Percentiles rank a stretch among this genome's conserved stretches.
phyloP scores from a whole-genome alignment of 2,113 vertebrate species.

The Ailurus styani region DNA sequence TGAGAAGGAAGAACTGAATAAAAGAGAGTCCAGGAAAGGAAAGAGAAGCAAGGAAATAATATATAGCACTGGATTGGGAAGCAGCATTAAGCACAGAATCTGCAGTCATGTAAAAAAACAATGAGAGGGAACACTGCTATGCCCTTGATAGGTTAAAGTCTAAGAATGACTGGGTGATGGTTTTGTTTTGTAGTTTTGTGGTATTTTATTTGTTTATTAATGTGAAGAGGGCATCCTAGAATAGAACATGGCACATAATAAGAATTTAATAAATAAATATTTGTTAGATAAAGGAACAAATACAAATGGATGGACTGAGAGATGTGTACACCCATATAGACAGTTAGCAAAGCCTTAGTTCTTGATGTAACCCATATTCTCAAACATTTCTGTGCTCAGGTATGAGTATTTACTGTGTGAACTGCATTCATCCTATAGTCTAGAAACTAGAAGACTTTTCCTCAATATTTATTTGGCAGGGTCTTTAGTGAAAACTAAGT shows the following conservation, averaged over 20 bases:
- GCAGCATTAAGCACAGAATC: not conserved
- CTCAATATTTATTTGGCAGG: not conserved
- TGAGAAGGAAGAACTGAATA: not conserved
- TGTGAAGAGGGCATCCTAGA: not conserved
- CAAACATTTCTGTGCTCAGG: not conserved
- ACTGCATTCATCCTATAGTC: not conserved
- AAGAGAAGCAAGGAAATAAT: not conserved
- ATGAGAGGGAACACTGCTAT: not conserved
- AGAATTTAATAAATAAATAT: not conserved
- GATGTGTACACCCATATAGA: accelerated
- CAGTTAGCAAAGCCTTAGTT: not conserved
- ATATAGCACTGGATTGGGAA: not conserved
- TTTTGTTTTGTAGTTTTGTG: not conserved
- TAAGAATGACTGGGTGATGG: not conserved
- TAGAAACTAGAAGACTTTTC: not conserved
- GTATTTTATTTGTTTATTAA: not conserved
- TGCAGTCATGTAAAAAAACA: not conserved
- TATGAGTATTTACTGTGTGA: not conserved
- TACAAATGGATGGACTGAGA: not conserved
- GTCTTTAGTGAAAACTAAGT: not conserved
- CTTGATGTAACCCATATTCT: not conserved
- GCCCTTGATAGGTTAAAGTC: not conserved
- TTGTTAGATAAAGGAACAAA: not conserved
- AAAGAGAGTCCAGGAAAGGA: not conserved
- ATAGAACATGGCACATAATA: not conserved